phyloP scores from a whole-genome alignment of 2,113 vertebrate species.

The Erinaceus europaeus region DNA sequence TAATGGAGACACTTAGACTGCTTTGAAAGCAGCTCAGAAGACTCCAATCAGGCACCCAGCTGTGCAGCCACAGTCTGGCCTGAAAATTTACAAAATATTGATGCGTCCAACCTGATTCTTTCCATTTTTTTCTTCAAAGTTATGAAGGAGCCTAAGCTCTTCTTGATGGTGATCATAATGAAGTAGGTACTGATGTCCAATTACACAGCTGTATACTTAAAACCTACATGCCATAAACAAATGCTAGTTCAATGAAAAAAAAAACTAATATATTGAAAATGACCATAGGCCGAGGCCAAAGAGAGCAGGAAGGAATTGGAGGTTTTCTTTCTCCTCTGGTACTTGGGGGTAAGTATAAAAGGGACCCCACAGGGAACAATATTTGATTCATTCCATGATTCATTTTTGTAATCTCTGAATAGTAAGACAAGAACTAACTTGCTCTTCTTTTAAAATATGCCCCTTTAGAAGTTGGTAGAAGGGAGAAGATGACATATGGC shows the following conservation, averaged over 20 bases:
- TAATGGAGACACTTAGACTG: slow-evolving; percentile 24
- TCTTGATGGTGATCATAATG: background rate
- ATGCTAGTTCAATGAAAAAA: background rate
- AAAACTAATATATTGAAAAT: background rate
- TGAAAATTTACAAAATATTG: slow-evolving; percentile 9
- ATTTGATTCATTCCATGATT: background rate
- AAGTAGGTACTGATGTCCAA: background rate
- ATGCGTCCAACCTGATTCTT: background rate
- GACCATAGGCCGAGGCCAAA: background rate
- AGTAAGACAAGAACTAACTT: background rate
- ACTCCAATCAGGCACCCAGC: background rate
- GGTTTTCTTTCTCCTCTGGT: background rate
- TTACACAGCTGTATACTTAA: background rate
- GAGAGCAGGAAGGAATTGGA: background rate
- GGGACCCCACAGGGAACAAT: background rate
- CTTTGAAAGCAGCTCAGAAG: slow-evolving; percentile 44
- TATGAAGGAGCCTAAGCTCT: background rate
- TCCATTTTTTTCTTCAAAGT: background rate
- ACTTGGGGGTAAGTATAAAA: background rate
- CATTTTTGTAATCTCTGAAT: background rate
- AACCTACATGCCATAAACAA: background rate
- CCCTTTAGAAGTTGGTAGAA: background rate
- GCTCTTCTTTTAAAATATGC: background rate
- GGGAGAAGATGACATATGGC: background rate
- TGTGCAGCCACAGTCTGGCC: background rate